Conservation (phyloP, 1,140 invertebrate species). For the Mycetomoellerius zeteki region DNA sequence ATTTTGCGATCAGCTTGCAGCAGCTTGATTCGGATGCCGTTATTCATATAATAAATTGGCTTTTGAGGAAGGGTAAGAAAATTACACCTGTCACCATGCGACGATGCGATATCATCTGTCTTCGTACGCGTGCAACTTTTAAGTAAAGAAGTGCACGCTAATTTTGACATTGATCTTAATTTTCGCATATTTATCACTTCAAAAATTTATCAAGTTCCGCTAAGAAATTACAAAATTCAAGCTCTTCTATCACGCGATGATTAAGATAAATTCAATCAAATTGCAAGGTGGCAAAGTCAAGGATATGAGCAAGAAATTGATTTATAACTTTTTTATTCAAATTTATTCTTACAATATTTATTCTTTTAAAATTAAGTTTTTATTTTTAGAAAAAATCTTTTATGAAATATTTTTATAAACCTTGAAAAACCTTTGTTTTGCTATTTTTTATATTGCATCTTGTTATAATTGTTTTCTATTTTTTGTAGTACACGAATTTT, state of each 20-base stretch:
- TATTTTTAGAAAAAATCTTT: neutral
- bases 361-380: neutral
- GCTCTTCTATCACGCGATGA: neutral
- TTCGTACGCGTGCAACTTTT: neutral
- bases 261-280: conserved; percentile 16
- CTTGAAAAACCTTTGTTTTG: neutral
- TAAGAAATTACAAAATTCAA: conserved; percentile 7
- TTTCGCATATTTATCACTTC: conserved; percentile 32
- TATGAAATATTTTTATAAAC: neutral
- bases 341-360: neutral
- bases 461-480: neutral
- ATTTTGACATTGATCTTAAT: conserved; percentile 36
- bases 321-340: conserved; percentile 40
- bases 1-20: neutral
- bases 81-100: conserved; percentile 28
- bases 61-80: conserved; percentile 4
- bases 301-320: neutral
- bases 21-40: neutral
- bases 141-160: neutral
- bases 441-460: neutral
- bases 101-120: neutral
- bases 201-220: neutral
- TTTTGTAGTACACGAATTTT: neutral
- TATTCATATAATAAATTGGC: conserved; percentile 33
- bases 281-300: neutral